Evolutionary conservation across 2,113 vertebrate species (phyloP).

Genomic region (Dicentrarchus labrax): DNA sequence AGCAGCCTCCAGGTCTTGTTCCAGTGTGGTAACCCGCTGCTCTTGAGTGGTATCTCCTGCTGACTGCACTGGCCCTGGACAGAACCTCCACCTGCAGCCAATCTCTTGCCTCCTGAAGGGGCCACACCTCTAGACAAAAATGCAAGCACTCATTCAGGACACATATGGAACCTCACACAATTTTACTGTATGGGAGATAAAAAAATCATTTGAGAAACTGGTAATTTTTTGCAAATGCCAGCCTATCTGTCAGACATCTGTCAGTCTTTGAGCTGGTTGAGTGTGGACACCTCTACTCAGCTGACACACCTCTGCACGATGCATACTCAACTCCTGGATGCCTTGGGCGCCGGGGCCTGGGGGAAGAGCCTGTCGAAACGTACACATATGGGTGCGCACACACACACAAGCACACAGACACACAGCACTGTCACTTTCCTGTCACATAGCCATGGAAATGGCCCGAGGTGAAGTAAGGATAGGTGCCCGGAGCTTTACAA

Average conservation of each 20-base stretch:
- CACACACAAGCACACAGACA: constrained; percentile 56
- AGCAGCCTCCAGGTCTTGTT: constrained; percentile 73
- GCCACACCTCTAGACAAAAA: constrained; percentile 71
- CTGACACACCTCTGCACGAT: constrained; percentile 71
- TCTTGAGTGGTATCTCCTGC: constrained; percentile 64
- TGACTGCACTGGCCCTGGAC: constrained; percentile 68
- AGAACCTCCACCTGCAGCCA: constrained; percentile 70
- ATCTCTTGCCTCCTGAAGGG: constrained; percentile 75
- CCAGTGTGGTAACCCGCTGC: constrained; percentile 70
- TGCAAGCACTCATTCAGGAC: constrained; percentile 2
- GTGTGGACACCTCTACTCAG: constrained; percentile 76
- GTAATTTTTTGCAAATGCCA: constrained; percentile 26
- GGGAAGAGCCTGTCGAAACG: constrained; percentile 76
- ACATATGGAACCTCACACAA: constrained; percentile 20
- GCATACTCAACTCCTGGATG: constrained; percentile 75
- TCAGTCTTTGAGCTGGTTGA: constrained; percentile 72
- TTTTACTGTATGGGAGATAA: constrained; percentile 6
- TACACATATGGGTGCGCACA: constrained; percentile 11
- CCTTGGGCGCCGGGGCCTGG: constrained; percentile 72
- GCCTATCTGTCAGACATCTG: constrained; percentile 74
- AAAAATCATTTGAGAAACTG: constrained; percentile 31
- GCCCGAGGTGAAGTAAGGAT: constrained; percentile 74
- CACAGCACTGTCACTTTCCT: constrained; percentile 70
- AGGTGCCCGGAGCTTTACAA: constrained; percentile 75
- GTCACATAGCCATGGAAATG: constrained; percentile 78